A percentile compares a stretch with the other conserved stretches of the same genome.
Conservation (phyloP, 2,888 invertebrate genomes). For the Cheilosia urbana region DNA sequence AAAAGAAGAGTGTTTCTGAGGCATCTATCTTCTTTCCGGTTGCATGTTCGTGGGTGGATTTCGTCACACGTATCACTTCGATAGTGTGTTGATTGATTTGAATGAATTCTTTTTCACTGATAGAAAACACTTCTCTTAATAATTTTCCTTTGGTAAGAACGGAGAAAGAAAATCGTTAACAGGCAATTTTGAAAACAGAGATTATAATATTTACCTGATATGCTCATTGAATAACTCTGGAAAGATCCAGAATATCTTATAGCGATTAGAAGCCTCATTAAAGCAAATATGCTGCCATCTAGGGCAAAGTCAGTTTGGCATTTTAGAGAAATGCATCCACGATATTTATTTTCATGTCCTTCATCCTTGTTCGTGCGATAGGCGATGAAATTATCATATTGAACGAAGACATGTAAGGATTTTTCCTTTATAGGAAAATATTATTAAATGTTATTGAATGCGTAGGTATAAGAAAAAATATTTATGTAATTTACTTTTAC, state of each 20-base stretch:
- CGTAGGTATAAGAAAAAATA: not conserved
- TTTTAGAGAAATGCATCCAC: conserved; percentile 18
- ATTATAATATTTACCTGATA: conserved; percentile 29
- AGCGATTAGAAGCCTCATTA: conserved; percentile 15
- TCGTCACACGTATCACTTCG: conserved; percentile 15
- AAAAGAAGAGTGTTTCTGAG: conserved; percentile 20
- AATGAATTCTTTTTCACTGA: not conserved
- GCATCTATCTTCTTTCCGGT: conserved; percentile 24
- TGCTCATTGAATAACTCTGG: conserved; percentile 30
- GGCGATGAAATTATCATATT: conserved; percentile 11
- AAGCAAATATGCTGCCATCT: conserved; percentile 14
- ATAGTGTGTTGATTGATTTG: not conserved
- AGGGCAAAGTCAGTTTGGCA: conserved; percentile 2
- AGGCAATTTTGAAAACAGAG: not conserved
- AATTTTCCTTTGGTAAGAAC: conserved; percentile 9
- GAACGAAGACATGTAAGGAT: conserved; percentile 24
- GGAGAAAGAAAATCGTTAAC: not conserved
- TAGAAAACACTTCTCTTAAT: conserved; percentile 2
- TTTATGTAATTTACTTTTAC: too few species aligned
- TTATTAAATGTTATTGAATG: not conserved
- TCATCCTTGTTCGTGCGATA: not conserved
- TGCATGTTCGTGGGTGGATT: conserved; percentile 10
- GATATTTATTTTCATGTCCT: not conserved
- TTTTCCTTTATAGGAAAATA: conserved; percentile 18
- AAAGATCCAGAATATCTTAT: conserved; percentile 26